Conservation (phyloP, 1,140 invertebrate genomes). For the Mercenaria mercenaria region DNA sequence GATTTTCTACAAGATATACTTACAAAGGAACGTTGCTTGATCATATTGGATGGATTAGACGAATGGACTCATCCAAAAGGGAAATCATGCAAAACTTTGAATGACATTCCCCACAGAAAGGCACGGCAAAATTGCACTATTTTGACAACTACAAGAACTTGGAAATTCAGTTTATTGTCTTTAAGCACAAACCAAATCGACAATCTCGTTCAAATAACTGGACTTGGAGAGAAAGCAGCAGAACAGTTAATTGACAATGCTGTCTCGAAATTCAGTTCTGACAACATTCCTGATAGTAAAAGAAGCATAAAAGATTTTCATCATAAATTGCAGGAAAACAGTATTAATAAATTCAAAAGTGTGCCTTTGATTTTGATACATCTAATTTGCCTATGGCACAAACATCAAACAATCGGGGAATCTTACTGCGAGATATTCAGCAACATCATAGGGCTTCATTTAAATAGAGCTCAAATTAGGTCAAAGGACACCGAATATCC, state of each 20-base stretch:
- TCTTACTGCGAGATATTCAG: neutral
- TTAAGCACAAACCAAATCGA: neutral
- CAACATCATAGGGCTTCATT: neutral
- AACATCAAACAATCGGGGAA: neutral
- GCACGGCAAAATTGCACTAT: neutral
- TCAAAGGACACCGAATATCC: neutral
- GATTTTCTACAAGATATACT: neutral
- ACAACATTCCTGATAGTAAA: neutral
- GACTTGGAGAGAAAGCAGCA: neutral
- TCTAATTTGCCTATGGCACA: neutral
- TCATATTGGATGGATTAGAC: neutral
- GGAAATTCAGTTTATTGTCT: neutral
- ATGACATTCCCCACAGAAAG: neutral
- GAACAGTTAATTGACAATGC: neutral
- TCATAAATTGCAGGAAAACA: neutral
- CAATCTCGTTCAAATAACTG: neutral
- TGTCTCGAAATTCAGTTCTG: neutral
- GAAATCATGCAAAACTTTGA: neutral
- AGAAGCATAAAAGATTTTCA: neutral
- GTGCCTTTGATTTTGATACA: constrained; percentile 3
- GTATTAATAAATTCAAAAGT: neutral
- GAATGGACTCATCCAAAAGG: neutral
- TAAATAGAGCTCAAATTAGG: neutral
- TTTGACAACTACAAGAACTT: neutral
- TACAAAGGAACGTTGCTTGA: neutral